A percentile compares a stretch with the other conserved stretches of the same genome.
Conservation (phyloP, 2,797 vertebrate genomes). For the Catharus ustulatus region DNA sequence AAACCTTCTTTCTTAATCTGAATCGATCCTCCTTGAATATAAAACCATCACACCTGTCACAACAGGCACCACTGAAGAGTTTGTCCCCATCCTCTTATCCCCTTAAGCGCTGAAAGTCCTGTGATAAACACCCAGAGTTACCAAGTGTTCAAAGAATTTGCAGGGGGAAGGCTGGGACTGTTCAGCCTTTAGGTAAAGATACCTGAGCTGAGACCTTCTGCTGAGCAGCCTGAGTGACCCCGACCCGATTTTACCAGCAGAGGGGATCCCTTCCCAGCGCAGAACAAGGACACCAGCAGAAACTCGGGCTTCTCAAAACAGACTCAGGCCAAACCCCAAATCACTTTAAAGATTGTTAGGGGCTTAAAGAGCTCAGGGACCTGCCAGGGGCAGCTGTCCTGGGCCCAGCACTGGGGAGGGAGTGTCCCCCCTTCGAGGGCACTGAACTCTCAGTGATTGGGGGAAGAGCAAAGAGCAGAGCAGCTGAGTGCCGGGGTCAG, state of each 20-base stretch:
- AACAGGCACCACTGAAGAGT: background rate
- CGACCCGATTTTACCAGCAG: rapidly evolving
- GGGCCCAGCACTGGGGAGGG: rapidly evolving
- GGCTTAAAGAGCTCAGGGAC: background rate
- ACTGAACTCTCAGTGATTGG: rapidly evolving
- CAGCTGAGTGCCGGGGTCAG: background rate
- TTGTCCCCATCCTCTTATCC: background rate
- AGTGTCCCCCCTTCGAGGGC: rapidly evolving
- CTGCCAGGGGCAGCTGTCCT: background rate
- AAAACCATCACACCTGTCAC: background rate
- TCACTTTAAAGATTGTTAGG: background rate
- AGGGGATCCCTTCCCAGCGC: background rate
- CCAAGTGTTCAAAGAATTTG: rapidly evolving
- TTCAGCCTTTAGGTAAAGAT: background rate
- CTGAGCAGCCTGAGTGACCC: background rate
- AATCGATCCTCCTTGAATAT: background rate
- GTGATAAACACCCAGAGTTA: background rate
- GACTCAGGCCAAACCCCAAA: background rate
- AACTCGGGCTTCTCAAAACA: background rate
- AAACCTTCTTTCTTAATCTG: background rate
- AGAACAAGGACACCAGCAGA: background rate
- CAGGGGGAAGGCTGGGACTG: rapidly evolving
- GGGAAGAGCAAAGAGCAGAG: rapidly evolving
- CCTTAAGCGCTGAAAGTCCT: background rate
- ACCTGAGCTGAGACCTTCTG: background rate